Base-by-base conservation (phyloP, 2,888 invertebrate genomes). In the Frankliniella intonsa region DNA sequence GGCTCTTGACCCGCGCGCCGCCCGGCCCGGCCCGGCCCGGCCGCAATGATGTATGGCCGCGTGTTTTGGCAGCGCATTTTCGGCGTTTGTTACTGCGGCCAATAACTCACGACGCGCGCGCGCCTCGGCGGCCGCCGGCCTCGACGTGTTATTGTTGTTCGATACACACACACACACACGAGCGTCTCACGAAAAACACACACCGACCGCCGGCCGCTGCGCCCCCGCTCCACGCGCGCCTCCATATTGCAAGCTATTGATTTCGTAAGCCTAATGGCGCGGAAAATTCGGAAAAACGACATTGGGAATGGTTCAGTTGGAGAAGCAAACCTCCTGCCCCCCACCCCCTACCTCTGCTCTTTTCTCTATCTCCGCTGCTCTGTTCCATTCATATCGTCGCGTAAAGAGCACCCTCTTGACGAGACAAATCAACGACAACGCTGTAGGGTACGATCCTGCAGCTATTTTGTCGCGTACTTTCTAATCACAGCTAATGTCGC, bases 51-150 rank as follows among this genome's bases (percentile, higher is more conserved):
- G 69, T 25, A 76, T 76, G 69, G 69, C 22, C 69, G 69, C 25
- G 69, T 76, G 69, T 76, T 76, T 76, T 76, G 69, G 69, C 69
- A 76, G 69, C 69, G 69, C 69, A 76, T 76, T 76, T 76, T 76
- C 69, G 69, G 69, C 69, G 69, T 76, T 76, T 76, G 69, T 25
- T 76, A 76, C 69, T 25, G 69, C 69, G 69, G 69, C 69, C 69
- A 76, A 76, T 76, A 76, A 76, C 69, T 76, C 69, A 76, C 69
- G 25, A 76, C 22, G 25, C 69, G 38, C 38, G 38, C 38, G 38
- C 38, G 38, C 38, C 38, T 38, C 38, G 38, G 38, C 38, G 38
- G 38, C 38, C 38, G 38, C 38, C 38, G 38, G 38, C 38, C 38
- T 38, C 38, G 38, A 2, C 38, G 38, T 38, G 38, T 38, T 38